A percentile compares a stretch with the other conserved stretches of the same genome.
Evolutionary conservation across 2,797 vertebrate species (phyloP).

Genomic region (Rhinatrema bivittatum): DNA sequence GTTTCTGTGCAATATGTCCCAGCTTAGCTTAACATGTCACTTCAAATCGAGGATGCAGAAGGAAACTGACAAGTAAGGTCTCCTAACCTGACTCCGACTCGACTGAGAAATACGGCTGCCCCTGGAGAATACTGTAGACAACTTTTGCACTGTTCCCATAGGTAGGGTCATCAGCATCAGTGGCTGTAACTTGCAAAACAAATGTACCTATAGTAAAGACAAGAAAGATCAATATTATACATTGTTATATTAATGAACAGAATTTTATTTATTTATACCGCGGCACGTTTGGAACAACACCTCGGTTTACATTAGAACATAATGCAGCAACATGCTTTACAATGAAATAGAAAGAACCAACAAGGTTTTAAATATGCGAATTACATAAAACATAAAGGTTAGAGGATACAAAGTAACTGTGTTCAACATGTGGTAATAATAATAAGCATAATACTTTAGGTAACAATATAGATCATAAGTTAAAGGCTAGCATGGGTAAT

Average conservation of each 20-base stretch:
- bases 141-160: conserved; percentile 72
- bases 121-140: conserved; percentile 73
- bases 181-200: conserved; percentile 69
- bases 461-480: no score
- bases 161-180: conserved; percentile 66
- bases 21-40: conserved; percentile 37
- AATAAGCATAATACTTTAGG: no score
- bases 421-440: no score
- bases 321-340: no score
- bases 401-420: no score
- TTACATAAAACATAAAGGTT: no score
- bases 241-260: neutral
- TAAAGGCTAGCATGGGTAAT: no score
- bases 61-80: conserved; percentile 35
- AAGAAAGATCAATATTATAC: conserved; percentile 10
- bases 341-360: no score
- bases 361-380: no score
- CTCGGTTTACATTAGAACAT: no score
- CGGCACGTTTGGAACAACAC: no score
- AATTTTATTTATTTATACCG: neutral
- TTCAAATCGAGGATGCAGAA: conserved; percentile 44
- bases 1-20: conserved; percentile 41
- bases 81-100: conserved; percentile 71
- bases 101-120: conserved; percentile 70
- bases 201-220: conserved; percentile 59